Evolutionary conservation across 2,113 vertebrate genomes (phyloP).

Genomic region (Tyto alba): DNA sequence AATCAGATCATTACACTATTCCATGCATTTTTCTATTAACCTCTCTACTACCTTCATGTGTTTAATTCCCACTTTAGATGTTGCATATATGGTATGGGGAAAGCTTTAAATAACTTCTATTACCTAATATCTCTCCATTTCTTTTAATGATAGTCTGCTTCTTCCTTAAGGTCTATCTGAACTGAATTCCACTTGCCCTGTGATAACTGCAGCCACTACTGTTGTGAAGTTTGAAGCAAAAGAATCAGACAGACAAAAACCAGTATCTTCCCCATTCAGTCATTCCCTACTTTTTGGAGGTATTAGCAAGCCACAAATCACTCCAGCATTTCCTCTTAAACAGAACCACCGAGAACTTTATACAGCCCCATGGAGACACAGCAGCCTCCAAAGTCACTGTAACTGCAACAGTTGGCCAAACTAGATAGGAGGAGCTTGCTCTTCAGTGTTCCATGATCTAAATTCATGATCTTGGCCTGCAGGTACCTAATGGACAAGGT

Average conservation of each 20-base stretch:
- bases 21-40: neutral
- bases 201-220: neutral
- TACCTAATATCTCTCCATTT: neutral
- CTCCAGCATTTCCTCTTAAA: neutral
- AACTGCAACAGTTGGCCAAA: neutral
- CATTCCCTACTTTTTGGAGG: neutral
- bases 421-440: neutral
- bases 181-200: neutral
- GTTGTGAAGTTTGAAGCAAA: neutral
- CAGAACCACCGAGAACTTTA: neutral
- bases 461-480: neutral
- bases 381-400: neutral
- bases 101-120: neutral
- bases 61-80: neutral
- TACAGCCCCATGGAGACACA: neutral
- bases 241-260: neutral
- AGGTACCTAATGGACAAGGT: neutral
- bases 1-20: neutral
- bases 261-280: neutral
- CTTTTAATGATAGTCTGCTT: neutral
- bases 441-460: neutral
- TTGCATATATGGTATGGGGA: neutral
- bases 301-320: neutral
- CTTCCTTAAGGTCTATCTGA: neutral
- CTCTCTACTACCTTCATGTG: neutral